A percentile compares a stretch with the other conserved stretches of the same genome.
phyloP scores from a whole-genome alignment of 2,797 vertebrate genomes.

The Mus spretus region DNA sequence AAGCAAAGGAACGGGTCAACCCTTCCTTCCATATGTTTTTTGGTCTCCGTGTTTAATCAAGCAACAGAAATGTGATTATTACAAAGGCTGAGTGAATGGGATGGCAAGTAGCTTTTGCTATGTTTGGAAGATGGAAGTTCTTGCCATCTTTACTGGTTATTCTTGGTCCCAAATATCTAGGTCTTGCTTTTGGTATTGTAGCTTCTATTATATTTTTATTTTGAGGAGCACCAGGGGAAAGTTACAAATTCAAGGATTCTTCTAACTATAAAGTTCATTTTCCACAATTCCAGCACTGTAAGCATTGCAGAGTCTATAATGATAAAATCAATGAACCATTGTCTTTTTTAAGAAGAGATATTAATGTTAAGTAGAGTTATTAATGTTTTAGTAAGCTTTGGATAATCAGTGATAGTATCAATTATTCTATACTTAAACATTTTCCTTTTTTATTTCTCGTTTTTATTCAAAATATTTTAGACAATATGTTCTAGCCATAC shows the following conservation, averaged over 20 bases:
- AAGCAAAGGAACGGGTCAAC: neutral
- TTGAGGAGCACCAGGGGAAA: neutral
- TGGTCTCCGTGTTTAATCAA: neutral
- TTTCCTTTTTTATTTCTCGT: neutral
- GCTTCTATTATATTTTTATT: slow-evolving; percentile 7
- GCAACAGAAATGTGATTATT: neutral
- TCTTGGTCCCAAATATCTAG: neutral
- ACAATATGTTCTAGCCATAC: neutral
- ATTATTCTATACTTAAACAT: slow-evolving; percentile 12
- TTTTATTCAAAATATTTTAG: neutral
- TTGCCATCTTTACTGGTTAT: neutral
- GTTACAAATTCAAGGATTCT: neutral
- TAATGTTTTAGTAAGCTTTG: neutral
- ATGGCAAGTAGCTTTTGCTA: neutral
- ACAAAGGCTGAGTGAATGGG: neutral
- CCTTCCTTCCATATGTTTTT: neutral
- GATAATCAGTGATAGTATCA: neutral
- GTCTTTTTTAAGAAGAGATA: neutral
- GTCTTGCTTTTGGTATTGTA: neutral
- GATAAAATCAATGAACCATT: neutral
- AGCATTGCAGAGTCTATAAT: neutral
- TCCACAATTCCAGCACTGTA: neutral
- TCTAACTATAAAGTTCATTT: neutral
- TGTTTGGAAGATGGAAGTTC: neutral
- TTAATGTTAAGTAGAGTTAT: neutral